These are phyloP conservation scores for Acanthiza pusilla DNA, from an alignment of 2,797 vertebrate species.

Conservation along the genomic window DNA sequence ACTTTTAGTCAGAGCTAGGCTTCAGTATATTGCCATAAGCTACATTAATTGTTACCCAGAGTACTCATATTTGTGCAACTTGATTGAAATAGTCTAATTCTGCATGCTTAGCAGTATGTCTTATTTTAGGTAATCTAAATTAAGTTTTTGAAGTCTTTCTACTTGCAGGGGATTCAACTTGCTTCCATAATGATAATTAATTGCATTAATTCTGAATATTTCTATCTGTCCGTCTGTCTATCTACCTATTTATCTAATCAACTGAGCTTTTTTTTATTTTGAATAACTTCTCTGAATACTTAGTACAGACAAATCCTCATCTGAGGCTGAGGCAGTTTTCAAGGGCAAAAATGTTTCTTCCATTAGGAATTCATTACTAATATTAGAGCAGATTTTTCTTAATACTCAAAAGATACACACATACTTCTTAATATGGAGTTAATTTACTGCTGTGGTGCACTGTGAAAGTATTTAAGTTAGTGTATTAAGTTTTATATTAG, in stretches of 20 bases:
- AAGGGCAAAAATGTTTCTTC: neutral
- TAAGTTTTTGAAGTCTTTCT: neutral
- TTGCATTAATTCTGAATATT: neutral
- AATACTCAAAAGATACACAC: neutral
- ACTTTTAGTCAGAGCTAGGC: neutral
- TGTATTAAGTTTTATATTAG: neutral
- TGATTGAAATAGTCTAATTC: neutral
- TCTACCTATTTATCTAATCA: neutral
- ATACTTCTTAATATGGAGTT: neutral
- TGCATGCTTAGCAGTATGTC: neutral
- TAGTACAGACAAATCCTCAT: neutral
- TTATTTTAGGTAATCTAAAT: neutral
- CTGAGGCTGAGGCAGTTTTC: neutral
- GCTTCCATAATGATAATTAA: neutral
- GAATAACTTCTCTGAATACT: neutral
- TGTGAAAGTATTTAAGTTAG: neutral
- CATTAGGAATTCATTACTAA: neutral
- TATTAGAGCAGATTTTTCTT: neutral
- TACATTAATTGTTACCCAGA: neutral
- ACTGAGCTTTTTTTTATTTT: neutral
- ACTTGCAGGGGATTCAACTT: neutral
- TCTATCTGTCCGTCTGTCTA: neutral
- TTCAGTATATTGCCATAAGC: neutral
- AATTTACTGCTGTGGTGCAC: neutral
- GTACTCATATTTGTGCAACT: neutral